Base-by-base conservation (phyloP, 2,113 vertebrate genomes). In the Lampris megalopsis region DNA sequence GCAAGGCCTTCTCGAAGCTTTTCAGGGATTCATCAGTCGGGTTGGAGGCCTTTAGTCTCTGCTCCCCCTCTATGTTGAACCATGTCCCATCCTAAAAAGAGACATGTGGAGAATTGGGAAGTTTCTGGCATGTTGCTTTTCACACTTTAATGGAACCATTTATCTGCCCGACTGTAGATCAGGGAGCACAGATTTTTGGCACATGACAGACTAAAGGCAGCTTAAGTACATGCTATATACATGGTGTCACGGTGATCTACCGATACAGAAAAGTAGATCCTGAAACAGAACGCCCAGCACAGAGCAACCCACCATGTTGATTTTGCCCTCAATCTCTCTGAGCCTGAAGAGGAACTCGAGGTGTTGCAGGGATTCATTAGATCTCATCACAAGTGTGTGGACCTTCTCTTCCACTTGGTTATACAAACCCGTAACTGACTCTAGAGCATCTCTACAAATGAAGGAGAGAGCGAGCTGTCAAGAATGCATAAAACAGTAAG, bases 401-500 rank as follows among this genome's bases (percentile, higher is more conserved):
- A 99, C 95, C 50, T 94, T 94, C 79, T 97, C 97, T 9, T 98
- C 97, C 84, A 98, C 91, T 37, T 92, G 95, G 70, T 94, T 94
- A 52, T 99, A 99, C 43, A 97, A 91, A 41, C 76, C 71, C 0
- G 95, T 88, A 0, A 95, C 95, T 0, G 77, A 75, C 9, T 95
- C 95, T 88, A 98, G 80, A 47, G 91, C 90, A 6, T 91, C 88
- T 88, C 97, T 98, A 83, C 0, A 24, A 63, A 37, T 5, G 11
- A 69, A 2, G 58, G 5, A 11, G 9, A 50, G 6, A 38, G 40
- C 45, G 24, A 56, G 6, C 37, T 41, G 49, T 36, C 0, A 2
- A 35, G 43, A 45, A 7, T 45, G 50, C 50, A 11, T 24, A 24
- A 24, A 24, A 24, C 24, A 24, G 24, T 24, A 24, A 24, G 24